phyloP scores from a whole-genome alignment of 2,113 vertebrate species.

The Aleadryas rufinucha region DNA sequence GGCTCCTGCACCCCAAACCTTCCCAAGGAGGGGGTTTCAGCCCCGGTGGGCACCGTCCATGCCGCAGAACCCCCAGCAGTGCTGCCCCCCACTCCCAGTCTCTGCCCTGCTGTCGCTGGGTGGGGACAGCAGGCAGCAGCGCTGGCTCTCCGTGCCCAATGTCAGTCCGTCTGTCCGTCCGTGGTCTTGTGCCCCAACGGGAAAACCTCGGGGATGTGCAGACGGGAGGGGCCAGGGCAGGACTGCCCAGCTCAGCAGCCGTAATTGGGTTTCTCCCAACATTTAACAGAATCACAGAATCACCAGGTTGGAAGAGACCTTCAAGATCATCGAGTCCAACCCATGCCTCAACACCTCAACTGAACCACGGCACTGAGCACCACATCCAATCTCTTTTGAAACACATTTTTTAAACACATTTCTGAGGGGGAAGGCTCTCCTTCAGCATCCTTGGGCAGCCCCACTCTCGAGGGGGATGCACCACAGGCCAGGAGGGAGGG shows the following conservation, averaged over 20 bases:
- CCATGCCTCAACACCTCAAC: too few species aligned
- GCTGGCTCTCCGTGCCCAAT: fast-evolving
- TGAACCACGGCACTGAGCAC: too few species aligned
- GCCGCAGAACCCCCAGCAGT: fast-evolving
- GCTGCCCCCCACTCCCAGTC: neutral
- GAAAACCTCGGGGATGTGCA: neutral
- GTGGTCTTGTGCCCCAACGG: fast-evolving
- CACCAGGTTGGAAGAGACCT: too few species aligned
- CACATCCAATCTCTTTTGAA: too few species aligned
- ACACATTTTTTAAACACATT: too few species aligned
- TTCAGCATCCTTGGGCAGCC: neutral
- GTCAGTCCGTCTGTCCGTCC: neutral
- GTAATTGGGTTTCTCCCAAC: neutral
- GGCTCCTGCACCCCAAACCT: neutral
- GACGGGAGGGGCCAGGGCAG: fast-evolving
- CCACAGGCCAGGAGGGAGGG: fast-evolving
- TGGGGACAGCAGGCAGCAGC: neutral
- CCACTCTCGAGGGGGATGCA: fast-evolving
- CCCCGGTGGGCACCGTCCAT: fast-evolving
- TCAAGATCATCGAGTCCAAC: too few species aligned
- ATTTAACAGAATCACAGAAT: too few species aligned
- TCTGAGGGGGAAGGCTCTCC: neutral
- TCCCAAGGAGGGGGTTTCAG: fast-evolving
- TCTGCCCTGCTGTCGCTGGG: neutral
- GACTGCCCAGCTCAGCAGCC: neutral